phyloP scores from a whole-genome alignment of 1,140 invertebrate genomes.

The Delia radicum region DNA sequence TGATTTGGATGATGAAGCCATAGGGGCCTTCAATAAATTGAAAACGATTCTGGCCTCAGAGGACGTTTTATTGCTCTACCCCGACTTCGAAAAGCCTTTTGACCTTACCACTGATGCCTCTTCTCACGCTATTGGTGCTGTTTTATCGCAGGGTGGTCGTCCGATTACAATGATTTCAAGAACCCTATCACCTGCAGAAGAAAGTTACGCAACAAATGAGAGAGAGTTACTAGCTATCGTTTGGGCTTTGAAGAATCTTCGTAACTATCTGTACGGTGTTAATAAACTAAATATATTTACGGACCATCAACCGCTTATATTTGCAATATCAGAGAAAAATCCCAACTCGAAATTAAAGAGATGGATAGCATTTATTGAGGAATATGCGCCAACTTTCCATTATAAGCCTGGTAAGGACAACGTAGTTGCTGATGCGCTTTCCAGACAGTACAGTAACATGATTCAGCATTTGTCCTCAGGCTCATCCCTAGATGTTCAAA shows the following conservation, averaged over 20 bases:
- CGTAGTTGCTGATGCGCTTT: slow-evolving; percentile 14
- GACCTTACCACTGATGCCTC: slow-evolving; percentile 50
- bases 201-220: slow-evolving; percentile 54
- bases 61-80: slow-evolving; percentile 48
- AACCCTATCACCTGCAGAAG: slow-evolving; percentile 11
- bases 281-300: slow-evolving; percentile 57
- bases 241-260: slow-evolving; percentile 56
- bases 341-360: slow-evolving; percentile 55
- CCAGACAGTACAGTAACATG: background rate
- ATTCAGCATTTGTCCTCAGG: background rate
- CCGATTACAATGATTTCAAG: slow-evolving; percentile 30
- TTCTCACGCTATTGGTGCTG: slow-evolving; percentile 38
- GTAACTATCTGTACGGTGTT: slow-evolving; percentile 56
- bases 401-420: slow-evolving; percentile 9
- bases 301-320: slow-evolving; percentile 58
- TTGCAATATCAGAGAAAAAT: slow-evolving; percentile 50
- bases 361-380: slow-evolving; percentile 58
- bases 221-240: slow-evolving; percentile 60
- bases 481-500: no score
- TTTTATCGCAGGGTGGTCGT: slow-evolving; percentile 39
- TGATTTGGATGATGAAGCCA: slow-evolving; percentile 18
- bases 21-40: slow-evolving; percentile 26
- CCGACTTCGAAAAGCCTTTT: slow-evolving; percentile 43
- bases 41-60: slow-evolving; percentile 32
- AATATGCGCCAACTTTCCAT: slow-evolving; percentile 28